These are phyloP conservation scores for Harlomillsia oculata DNA, from an alignment of 1,140 invertebrate species.

Conservation along the genomic window DNA sequence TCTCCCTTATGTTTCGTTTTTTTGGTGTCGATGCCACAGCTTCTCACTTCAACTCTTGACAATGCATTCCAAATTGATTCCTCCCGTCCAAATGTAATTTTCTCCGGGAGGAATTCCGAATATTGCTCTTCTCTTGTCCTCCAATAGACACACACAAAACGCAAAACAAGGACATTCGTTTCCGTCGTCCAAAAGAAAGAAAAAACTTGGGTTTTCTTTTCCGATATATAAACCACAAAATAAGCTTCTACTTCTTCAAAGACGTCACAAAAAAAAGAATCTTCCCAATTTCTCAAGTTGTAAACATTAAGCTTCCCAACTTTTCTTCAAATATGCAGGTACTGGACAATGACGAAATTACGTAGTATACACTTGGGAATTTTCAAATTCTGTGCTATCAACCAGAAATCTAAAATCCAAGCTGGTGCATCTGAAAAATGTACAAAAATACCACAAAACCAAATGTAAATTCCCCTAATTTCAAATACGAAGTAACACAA, in stretches of 20 bases:
- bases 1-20: not conserved
- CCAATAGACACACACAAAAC: not conserved
- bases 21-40: slow-evolving; percentile 5
- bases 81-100: slow-evolving; percentile 8
- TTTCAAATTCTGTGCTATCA: no score
- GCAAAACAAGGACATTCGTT: not conserved
- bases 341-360: no score
- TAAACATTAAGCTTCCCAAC: no score
- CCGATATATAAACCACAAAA: slow-evolving; percentile 3
- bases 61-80: slow-evolving; percentile 31
- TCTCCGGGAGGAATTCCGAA: slow-evolving; percentile 8
- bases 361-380: no score
- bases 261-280: no score
- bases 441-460: no score
- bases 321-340: no score
- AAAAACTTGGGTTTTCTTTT: not conserved
- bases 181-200: not conserved
- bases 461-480: no score
- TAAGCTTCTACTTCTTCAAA: not conserved
- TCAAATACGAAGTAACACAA: no score
- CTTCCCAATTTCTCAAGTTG: no score
- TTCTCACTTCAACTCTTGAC: slow-evolving; percentile 13
- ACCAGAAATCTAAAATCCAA: no score
- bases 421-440: no score
- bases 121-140: slow-evolving; percentile 6